phyloP scores from a whole-genome alignment of 2,888 invertebrate species.

The Drosophila seclusa region DNA sequence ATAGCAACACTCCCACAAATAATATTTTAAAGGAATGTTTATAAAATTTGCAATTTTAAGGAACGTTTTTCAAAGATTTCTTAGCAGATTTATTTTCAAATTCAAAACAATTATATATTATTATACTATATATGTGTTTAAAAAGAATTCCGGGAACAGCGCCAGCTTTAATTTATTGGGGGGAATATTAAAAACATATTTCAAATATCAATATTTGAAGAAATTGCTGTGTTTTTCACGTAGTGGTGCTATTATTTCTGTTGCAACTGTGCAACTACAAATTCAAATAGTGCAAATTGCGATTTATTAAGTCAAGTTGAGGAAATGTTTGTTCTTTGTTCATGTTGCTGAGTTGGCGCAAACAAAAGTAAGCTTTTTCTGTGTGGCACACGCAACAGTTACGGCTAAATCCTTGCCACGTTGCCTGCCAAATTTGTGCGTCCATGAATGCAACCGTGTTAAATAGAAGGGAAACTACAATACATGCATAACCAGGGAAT shows the following conservation, averaged over 20 bases:
- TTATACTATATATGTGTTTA: too few relatives aligned
- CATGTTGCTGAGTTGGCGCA: constrained; percentile 48
- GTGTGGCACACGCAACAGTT: constrained; percentile 52
- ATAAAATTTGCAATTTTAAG: neutral
- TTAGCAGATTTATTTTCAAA: too few relatives aligned
- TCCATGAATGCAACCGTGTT: constrained; percentile 68
- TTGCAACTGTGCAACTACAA: neutral
- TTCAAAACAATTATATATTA: too few relatives aligned
- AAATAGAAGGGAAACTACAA: constrained; percentile 71
- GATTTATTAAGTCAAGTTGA: constrained; percentile 3
- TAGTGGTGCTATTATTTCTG: neutral
- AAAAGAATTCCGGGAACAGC: too few relatives aligned
- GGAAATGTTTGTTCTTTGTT: constrained; percentile 24
- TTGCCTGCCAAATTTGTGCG: constrained; percentile 72
- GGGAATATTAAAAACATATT: too few relatives aligned
- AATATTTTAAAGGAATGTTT: neutral
- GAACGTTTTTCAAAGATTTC: neutral
- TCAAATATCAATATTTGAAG: neutral
- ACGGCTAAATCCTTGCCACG: constrained; percentile 60
- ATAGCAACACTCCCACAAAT: neutral
- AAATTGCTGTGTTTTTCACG: neutral
- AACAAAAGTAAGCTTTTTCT: constrained; percentile 33
- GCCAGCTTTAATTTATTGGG: too few relatives aligned
- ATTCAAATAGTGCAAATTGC: neutral
- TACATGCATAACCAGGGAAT: constrained; percentile 76